Evolutionary conservation across 2,888 invertebrate species (phyloP).

Genomic region (Fabriciana adippe): DNA sequence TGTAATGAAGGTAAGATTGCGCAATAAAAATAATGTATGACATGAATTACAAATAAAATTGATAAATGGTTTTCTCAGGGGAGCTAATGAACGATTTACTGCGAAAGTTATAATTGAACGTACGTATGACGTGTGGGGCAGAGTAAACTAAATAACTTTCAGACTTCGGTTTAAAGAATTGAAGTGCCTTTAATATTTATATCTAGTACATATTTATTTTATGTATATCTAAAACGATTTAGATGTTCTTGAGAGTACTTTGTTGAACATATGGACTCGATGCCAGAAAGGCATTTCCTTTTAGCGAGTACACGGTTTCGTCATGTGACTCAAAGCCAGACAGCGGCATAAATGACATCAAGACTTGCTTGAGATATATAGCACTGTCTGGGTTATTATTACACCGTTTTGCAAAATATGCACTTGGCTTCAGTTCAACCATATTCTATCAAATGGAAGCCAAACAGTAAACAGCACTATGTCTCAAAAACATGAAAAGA

Average conservation of each 20-base stretch:
- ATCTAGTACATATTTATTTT: not conserved
- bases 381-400: conserved; percentile 66
- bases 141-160: not conserved
- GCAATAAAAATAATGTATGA: conserved; percentile 60
- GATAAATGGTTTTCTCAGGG: conserved; percentile 34
- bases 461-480: conserved; percentile 47
- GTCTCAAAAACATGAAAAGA: conserved; percentile 9
- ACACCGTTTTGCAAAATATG: conserved; percentile 70
- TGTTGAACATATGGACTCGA: conserved; percentile 1
- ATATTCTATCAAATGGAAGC: conserved; percentile 57
- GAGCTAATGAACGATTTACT: conserved; percentile 38
- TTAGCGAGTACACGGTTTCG: conserved; percentile 24
- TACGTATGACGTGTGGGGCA: conserved; percentile 1
- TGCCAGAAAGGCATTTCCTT: conserved; percentile 28
- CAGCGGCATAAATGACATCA: conserved; percentile 38
- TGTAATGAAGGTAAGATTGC: conserved; percentile 55
- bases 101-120: conserved; percentile 25
- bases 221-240: not conserved
- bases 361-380: conserved; percentile 46
- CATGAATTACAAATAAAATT: conserved; percentile 35
- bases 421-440: conserved; percentile 74
- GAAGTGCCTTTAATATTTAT: not conserved
- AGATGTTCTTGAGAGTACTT: not conserved
- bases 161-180: not conserved
- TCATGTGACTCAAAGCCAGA: conserved; percentile 36